Evolutionary conservation across 2,113 vertebrate genomes (phyloP).

Genomic region (Oxyura jamaicensis): DNA sequence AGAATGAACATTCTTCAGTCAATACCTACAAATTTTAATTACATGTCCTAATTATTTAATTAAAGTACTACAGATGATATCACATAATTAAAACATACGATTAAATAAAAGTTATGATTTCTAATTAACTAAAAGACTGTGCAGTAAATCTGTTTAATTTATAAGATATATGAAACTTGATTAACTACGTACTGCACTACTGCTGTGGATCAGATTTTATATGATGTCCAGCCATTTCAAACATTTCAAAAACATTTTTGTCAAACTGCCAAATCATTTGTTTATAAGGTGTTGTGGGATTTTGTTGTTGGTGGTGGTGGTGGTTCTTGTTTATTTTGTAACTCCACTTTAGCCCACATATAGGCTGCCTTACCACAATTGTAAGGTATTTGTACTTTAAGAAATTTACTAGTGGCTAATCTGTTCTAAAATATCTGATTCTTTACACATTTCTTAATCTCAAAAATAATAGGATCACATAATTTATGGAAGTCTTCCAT

Average conservation of each 20-base stretch:
- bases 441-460: neutral
- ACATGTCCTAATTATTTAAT: constrained; percentile 6
- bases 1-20: neutral
- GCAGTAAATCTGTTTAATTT: constrained; percentile 9
- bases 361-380: neutral
- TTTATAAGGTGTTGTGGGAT: too few species aligned
- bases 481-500: neutral
- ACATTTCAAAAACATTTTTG: neutral
- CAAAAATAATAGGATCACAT: too few species aligned
- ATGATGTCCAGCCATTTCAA: neutral
- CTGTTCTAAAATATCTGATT: neutral
- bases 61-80: neutral
- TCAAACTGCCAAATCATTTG: neutral
- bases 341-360: neutral
- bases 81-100: neutral
- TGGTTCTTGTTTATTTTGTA: too few species aligned
- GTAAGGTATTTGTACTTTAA: neutral
- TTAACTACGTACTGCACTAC: neutral
- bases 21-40: neutral
- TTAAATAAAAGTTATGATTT: constrained; percentile 13
- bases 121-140: neutral
- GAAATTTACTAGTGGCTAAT: neutral
- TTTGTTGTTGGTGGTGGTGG: too few species aligned
- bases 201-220: neutral
- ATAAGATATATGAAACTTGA: neutral